Conservation (phyloP, 2,888 invertebrate genomes). For the Altica lythri region DNA sequence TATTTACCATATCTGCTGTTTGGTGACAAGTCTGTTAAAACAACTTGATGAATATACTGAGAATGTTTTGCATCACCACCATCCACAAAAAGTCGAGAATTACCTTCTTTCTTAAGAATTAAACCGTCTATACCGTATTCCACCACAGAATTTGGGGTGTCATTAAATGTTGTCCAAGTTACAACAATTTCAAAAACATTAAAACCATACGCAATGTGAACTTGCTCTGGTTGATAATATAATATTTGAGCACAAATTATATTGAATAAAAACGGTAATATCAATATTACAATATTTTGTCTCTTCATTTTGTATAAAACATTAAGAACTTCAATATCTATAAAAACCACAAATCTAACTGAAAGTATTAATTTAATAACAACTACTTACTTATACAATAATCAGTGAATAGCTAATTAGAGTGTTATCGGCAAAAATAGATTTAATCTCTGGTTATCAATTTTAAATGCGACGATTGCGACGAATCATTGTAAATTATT, state of each 20-base stretch:
- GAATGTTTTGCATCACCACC: conserved; percentile 68
- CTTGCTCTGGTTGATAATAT: conserved; percentile 69
- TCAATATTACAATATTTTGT: neutral
- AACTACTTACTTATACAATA: too few relatives aligned
- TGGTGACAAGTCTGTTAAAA: conserved; percentile 64
- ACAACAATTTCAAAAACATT: conserved; percentile 72
- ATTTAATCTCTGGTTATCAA: too few relatives aligned
- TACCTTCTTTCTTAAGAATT: conserved; percentile 62
- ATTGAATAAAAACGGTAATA: conserved; percentile 12
- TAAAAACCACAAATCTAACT: too few relatives aligned
- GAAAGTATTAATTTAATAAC: too few relatives aligned
- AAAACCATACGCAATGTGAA: conserved; percentile 70
- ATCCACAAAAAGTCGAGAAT: conserved; percentile 70
- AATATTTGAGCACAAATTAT: conserved; percentile 26
- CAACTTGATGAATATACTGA: conserved; percentile 81
- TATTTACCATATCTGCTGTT: conserved; percentile 67
- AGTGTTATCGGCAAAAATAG: too few relatives aligned
- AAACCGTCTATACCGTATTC: conserved; percentile 74
- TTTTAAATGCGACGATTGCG: too few relatives aligned
- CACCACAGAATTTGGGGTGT: conserved; percentile 70
- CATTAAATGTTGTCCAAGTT: conserved; percentile 81
- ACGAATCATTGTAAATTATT: too few relatives aligned
- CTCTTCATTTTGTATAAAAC: neutral
- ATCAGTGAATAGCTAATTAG: too few relatives aligned
- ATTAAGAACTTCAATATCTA: too few relatives aligned